Evolutionary conservation across 2,888 invertebrate species (phyloP).

Genomic region (Amblyjoppa proteus): DNA sequence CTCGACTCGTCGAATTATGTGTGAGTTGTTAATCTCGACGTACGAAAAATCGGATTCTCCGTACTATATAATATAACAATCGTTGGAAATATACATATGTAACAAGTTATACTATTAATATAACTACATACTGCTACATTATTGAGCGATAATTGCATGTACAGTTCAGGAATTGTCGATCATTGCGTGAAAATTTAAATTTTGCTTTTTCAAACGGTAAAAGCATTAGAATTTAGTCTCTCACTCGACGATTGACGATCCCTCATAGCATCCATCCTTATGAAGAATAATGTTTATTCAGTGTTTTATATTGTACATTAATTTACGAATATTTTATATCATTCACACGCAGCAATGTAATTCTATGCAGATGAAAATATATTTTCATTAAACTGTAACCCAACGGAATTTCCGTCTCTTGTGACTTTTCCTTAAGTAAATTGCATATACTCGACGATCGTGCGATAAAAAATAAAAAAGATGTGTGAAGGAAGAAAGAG

Average conservation of each 20-base stretch:
- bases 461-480: constrained; percentile 25
- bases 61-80: constrained; percentile 35
- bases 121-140: neutral
- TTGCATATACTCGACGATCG: constrained; percentile 1
- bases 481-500: neutral
- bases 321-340: constrained; percentile 43
- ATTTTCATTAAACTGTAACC: constrained; percentile 49
- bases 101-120: constrained; percentile 11
- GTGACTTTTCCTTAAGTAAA: neutral
- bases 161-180: neutral
- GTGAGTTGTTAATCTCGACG: constrained; percentile 28
- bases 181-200: neutral
- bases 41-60: constrained; percentile 43
- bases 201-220: neutral
- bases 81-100: neutral
- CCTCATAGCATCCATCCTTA: neutral
- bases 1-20: neutral
- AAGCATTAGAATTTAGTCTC: neutral
- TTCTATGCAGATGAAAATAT: constrained; percentile 43
- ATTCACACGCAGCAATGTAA: constrained; percentile 20
- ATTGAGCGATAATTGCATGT: neutral
- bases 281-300: neutral
- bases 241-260: neutral
- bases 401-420: neutral
- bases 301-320: constrained; percentile 12